Percentiles rank a stretch among this genome's conserved stretches.
Conservation (phyloP, 2,888 invertebrate species). For the Deroplatys truncata region DNA sequence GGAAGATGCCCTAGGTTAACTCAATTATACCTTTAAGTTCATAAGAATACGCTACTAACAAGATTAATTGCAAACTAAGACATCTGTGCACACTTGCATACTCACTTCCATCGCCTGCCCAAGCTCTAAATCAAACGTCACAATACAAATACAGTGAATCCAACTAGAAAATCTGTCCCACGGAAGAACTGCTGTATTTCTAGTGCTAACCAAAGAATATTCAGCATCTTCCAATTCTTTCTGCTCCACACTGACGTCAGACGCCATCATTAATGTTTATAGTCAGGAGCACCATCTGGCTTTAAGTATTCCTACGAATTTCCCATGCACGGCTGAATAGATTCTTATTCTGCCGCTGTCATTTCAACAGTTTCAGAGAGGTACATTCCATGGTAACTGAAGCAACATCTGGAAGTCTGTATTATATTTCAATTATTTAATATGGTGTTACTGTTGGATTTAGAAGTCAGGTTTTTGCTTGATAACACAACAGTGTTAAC, state of each 20-base stretch:
- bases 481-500: too few relatives aligned
- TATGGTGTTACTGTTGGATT: too few relatives aligned
- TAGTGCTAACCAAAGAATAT: slow-evolving; percentile 16
- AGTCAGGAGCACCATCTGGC: not conserved
- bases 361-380: too few relatives aligned
- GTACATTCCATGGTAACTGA: too few relatives aligned
- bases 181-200: slow-evolving; percentile 34
- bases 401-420: too few relatives aligned
- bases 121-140: slow-evolving; percentile 97
- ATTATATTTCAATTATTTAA: too few relatives aligned
- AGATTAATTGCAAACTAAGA: not conserved
- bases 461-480: too few relatives aligned
- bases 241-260: not conserved
- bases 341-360: too few relatives aligned
- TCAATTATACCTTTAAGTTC: too few relatives aligned
- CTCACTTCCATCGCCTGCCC: slow-evolving; percentile 95
- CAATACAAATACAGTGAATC: slow-evolving; percentile 96
- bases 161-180: slow-evolving; percentile 85
- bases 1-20: too few relatives aligned
- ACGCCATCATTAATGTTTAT: slow-evolving; percentile 24
- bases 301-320: not conserved
- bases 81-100: not conserved
- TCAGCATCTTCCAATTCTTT: slow-evolving; percentile 10
- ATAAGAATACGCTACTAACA: not conserved
- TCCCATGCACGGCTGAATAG: too few relatives aligned